Evolutionary conservation across 2,888 invertebrate species (phyloP).

Genomic region (Mesorhabditis belari): DNA sequence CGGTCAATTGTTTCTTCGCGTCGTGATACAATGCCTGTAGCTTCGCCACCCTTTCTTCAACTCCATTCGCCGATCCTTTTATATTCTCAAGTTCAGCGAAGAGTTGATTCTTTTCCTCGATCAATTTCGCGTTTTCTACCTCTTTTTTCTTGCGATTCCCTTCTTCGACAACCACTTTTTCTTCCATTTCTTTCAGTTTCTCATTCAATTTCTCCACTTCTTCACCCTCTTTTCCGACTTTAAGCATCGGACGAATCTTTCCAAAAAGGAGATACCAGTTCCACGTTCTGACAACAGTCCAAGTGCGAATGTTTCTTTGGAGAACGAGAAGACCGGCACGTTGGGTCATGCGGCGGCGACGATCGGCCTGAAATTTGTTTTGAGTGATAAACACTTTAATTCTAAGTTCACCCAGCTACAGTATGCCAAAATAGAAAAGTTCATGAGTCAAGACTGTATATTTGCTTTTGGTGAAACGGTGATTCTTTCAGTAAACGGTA

Average conservation of each 20-base stretch:
- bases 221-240: constrained; percentile 45
- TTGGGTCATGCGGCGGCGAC: constrained; percentile 42
- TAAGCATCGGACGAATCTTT: constrained; percentile 44
- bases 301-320: constrained; percentile 98
- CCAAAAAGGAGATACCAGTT: constrained; percentile 67
- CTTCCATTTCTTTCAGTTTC: constrained; percentile 72
- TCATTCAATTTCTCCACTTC: constrained; percentile 42
- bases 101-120: constrained; percentile 87
- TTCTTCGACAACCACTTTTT: constrained; percentile 89
- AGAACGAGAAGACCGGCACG: constrained; percentile 56
- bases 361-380: constrained; percentile 44
- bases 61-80: constrained; percentile 59
- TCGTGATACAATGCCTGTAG: constrained; percentile 95
- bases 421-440: no score
- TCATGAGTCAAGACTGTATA: no score
- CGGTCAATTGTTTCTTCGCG: constrained; percentile 75
- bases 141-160: constrained; percentile 95
- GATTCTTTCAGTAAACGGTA: no score
- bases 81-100: constrained; percentile 70
- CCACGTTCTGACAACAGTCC: constrained; percentile 98
- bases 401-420: no score
- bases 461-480: no score
- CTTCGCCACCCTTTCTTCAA: constrained; percentile 66
- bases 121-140: constrained; percentile 80
- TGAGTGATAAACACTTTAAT: no score